Base-by-base conservation (phyloP, 2,888 invertebrate species). In the Spisula subtruncata region DNA sequence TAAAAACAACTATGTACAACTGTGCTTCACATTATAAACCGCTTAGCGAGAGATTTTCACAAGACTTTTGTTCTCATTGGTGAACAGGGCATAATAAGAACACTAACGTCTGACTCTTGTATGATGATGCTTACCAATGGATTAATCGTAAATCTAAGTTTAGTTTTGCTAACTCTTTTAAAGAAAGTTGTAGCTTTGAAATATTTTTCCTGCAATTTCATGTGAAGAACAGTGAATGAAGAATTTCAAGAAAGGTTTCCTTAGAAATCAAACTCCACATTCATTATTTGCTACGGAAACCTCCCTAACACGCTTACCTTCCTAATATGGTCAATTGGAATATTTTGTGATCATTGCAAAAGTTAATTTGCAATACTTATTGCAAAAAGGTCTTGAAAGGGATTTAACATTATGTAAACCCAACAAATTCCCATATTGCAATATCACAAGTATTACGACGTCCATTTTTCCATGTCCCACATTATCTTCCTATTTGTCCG, bases 171-270 rank as follows among this genome's bases (percentile, higher is more conserved):
- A 16, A 16, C 12, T 51, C 51, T 51, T 51, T 51, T 51, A 10
- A 10, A 16, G 8, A 41, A 41, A 41, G 2, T 51, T 1, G 14
- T 51, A 51, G 12, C 16, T 51, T 51, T 14, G 14, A 51, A 51
- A 51, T 51, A 51, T 51, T 51, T 48, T 51, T 4, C 51, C 51
- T 60, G 60, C 10, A 18, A 20, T 25, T 60, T 60, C n/a, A 75
- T 85, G 90, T 90, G 90, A 90, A 85, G 48, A 71, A 60, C 48
- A 86, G 90, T 88, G 81, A 85, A 41, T 51, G 48, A 32, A 8
- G 80, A 5, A 88, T 75, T 75, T 35, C 60, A 79, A 85, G 90
- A 90, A 88, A 90, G 87, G 90, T 79, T 90, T 90, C 90, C 90
- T 46, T 88, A 81, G 81, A 35, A 32, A 82, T 29, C 54, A 82